Evolutionary conservation across 1,140 invertebrate genomes (phyloP).

Genomic region (Magallana gigas): DNA sequence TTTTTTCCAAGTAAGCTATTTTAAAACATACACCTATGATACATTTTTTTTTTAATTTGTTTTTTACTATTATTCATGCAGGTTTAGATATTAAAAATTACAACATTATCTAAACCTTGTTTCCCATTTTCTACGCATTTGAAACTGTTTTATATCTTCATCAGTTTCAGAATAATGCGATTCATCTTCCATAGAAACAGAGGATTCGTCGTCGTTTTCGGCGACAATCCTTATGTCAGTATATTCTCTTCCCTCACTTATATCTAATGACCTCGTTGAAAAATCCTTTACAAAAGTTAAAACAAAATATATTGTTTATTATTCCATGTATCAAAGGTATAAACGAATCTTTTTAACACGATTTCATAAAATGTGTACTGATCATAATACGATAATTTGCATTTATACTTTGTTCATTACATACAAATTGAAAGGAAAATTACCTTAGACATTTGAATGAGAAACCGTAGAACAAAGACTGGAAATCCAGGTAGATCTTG

Average conservation of each 20-base stretch:
- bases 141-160: slow-evolving; percentile 52
- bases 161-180: slow-evolving; percentile 9
- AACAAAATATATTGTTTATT: no score
- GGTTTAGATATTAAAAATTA: no score
- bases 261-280: slow-evolving; percentile 69
- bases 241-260: slow-evolving; percentile 59
- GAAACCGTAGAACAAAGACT: slow-evolving; percentile 65
- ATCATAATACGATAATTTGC: no score
- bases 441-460: slow-evolving; percentile 68
- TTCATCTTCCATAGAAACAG: background rate
- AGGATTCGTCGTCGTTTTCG: background rate
- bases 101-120: slow-evolving; percentile 48
- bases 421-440: background rate
- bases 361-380: no score
- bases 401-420: no score
- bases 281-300: slow-evolving; percentile 64
- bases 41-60: no score
- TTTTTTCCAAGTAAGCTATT: no score
- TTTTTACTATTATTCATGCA: no score
- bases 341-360: no score
- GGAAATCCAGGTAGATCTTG: slow-evolving; percentile 67
- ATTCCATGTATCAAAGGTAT: no score
- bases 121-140: slow-evolving; percentile 67
- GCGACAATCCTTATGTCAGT: background rate
- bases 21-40: no score